Evolutionary conservation across 2,113 vertebrate species (phyloP), one percentile per base, ranked within the genome.

Genomic region (Sinocyclocheilus anshuiensis): DNA sequence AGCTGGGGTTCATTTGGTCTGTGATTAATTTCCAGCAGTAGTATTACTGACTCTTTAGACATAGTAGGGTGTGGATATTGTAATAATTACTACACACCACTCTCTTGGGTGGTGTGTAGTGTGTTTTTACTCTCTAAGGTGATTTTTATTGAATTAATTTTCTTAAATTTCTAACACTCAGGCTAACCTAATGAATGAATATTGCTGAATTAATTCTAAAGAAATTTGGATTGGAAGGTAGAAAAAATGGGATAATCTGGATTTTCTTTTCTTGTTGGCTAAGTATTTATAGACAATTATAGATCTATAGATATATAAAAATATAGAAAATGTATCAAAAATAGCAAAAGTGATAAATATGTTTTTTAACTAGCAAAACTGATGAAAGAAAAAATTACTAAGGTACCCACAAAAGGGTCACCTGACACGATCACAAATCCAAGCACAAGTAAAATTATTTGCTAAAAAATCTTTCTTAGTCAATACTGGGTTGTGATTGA

Each of bases 11-110:
- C 77, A 86, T 65, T 85, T 77, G 85, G 78, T 84, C 91, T 39
- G 10, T 77, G 84, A 90, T 88, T 87, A 87, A 90, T 88, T 91
- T 74, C 79, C 85, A 81, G 81, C 87, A 87, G 75, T 72, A 39
- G 77, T 85, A 20, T 85, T 22, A 50, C 77, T 86, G 86, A 76
- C 13, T 80, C 36, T 63, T 61, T 67, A 2, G 26, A 82, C 76
- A 82, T 79, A 69, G 85, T 69, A 55, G 79, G 57, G 74, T 22
- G 69, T 81, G 24, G n/a, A 76, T 36, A 78, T 42, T 82, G 75
- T 72, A 88, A 87, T 61, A 80, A 77, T 89, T 82, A 72, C 61
- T 83, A 72, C 72, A 65, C 50, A 55, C 26, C 11, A 3, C 45
- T 72, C 48, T 74, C 67, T 59, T 45, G 77, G 77, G 80, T 13